These are phyloP conservation scores for Lymantria monacha DNA, from an alignment of 2,888 invertebrate species.

Conservation along the genomic window DNA sequence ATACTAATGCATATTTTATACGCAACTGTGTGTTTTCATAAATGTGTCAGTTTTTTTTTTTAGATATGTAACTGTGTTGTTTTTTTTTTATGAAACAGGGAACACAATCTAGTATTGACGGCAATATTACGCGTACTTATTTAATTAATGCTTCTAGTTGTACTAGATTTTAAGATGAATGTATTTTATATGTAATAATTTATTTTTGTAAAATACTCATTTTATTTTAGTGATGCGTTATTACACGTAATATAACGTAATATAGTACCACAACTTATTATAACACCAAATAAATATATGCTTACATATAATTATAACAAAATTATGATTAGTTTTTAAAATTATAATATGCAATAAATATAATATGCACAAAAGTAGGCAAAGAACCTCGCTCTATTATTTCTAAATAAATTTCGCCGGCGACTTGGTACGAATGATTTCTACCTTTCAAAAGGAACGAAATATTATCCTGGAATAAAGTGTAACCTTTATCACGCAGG, in stretches of 20 bases:
- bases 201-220: conserved; percentile 36
- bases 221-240: conserved; percentile 9
- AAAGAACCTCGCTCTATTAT: too few relatives aligned
- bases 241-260: conserved; percentile 1
- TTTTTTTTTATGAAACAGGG: conserved; percentile 24
- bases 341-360: too few relatives aligned
- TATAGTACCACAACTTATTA: conserved; percentile 6
- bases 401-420: too few relatives aligned
- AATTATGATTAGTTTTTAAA: too few relatives aligned
- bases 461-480: too few relatives aligned
- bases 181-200: conserved; percentile 31
- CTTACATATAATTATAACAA: too few relatives aligned
- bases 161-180: conserved; percentile 40
- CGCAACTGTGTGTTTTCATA: background rate
- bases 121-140: conserved; percentile 54
- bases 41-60: background rate
- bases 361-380: too few relatives aligned
- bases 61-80: background rate
- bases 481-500: too few relatives aligned
- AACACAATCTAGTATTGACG: conserved; percentile 30
- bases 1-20: background rate
- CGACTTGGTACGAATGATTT: too few relatives aligned
- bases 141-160: conserved; percentile 40
- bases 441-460: too few relatives aligned
- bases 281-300: too few relatives aligned